Percentiles rank a stretch among this genome's conserved stretches.
Evolutionary conservation across 1,140 invertebrate genomes (phyloP).

Genomic region (Drosophila saltans): DNA sequence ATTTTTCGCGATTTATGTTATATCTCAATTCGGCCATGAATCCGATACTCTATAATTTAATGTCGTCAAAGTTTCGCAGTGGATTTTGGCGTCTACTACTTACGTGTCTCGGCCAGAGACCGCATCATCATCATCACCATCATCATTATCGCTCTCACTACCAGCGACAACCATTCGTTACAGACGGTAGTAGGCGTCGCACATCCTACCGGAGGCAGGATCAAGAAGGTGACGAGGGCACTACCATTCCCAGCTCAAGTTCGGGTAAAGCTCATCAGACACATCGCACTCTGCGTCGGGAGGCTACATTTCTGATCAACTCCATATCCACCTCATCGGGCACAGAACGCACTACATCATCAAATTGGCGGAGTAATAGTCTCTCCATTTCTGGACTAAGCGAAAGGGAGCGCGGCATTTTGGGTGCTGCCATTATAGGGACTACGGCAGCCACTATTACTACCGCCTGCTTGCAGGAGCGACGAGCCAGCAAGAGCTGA

Average conservation of each 20-base stretch:
- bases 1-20: constrained; percentile 93
- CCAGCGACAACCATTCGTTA: constrained; percentile 22
- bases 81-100: constrained; percentile 86
- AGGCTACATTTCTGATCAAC: constrained; percentile 74
- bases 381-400: constrained; percentile 60
- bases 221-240: constrained; percentile 43
- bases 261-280: constrained; percentile 34
- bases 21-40: constrained; percentile 96
- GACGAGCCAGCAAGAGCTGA: constrained; percentile 62
- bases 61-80: constrained; percentile 94
- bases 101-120: constrained; percentile 52
- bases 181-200: constrained; percentile 50
- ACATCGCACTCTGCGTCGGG: constrained; percentile 61
- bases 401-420: constrained; percentile 51
- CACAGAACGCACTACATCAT: constrained; percentile 69
- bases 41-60: constrained; percentile 94
- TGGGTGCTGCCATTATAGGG: constrained; percentile 71
- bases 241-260: constrained; percentile 1
- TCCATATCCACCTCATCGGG: constrained; percentile 78
- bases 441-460: constrained; percentile 70
- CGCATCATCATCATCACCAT: constrained; percentile 53
- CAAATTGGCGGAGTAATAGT: constrained; percentile 69
- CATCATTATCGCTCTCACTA: constrained; percentile 34
- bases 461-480: constrained; percentile 63
- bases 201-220: constrained; percentile 29